Evolutionary conservation across 1,140 invertebrate species (phyloP).

Genomic region (Drosophila pseudoobscura): DNA sequence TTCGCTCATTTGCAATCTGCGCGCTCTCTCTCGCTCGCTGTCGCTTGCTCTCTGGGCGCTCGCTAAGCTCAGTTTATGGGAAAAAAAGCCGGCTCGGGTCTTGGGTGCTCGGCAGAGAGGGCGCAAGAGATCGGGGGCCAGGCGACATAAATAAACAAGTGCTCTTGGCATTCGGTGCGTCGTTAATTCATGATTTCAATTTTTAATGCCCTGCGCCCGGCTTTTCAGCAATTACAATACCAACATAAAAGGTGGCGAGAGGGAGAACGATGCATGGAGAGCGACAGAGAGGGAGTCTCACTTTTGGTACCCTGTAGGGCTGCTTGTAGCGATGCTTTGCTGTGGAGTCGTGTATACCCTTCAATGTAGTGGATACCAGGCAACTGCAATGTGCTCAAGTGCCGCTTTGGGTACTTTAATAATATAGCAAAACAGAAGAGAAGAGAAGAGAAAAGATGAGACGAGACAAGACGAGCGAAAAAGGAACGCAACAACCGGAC

Average conservation of each 20-base stretch:
- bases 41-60: constrained; percentile 12
- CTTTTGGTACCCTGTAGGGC: background rate
- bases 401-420: constrained; percentile 68
- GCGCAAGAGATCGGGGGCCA: constrained; percentile 1
- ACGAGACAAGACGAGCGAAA: constrained; percentile 11
- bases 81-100: constrained; percentile 54
- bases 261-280: background rate
- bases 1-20: constrained; percentile 43
- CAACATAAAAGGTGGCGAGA: constrained; percentile 21
- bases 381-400: constrained; percentile 60
- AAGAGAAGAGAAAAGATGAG: constrained; percentile 12
- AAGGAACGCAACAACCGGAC: constrained; percentile 48
- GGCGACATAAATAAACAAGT: constrained; percentile 78
- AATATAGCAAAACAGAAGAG: constrained; percentile 47
- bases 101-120: background rate
- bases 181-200: constrained; percentile 82
- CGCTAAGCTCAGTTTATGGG: constrained; percentile 48
- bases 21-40: background rate
- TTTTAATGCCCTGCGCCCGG: constrained; percentile 75
- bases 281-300: background rate
- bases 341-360: background rate
- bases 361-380: background rate
- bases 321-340: too few species aligned
- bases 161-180: constrained; percentile 78
- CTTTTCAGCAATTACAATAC: constrained; percentile 61